phyloP scores from a whole-genome alignment of 2,888 invertebrate species.

The Troides oblongomaculatus region DNA sequence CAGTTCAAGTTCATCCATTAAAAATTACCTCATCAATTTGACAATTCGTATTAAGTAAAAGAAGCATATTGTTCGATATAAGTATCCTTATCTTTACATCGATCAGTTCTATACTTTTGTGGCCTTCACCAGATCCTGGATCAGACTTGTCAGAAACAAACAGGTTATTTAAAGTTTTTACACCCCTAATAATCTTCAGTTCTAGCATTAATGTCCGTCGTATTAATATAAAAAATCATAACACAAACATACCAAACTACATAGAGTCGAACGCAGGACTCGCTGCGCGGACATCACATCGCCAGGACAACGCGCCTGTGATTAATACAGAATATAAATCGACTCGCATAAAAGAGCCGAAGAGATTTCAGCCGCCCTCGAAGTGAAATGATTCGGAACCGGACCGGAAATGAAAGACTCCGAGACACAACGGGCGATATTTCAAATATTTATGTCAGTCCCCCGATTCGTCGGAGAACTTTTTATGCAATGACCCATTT shows the following conservation, averaged over 20 bases:
- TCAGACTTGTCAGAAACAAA: no score
- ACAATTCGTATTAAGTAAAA: no score
- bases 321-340: slow-evolving; percentile 12
- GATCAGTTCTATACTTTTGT: no score
- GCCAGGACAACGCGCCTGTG: not conserved
- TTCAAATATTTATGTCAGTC: slow-evolving; percentile 26
- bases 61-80: no score
- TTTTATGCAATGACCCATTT: slow-evolving; percentile 16
- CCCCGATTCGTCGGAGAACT: slow-evolving; percentile 5
- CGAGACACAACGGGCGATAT: slow-evolving; percentile 26
- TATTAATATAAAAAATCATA: no score
- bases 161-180: no score
- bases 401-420: slow-evolving; percentile 27
- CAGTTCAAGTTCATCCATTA: no score
- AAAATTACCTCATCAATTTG: no score
- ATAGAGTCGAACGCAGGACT: not conserved
- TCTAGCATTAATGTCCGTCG: no score
- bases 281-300: not conserved
- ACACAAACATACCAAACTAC: not conserved
- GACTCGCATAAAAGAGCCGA: slow-evolving; percentile 17
- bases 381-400: slow-evolving; percentile 20
- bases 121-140: no score
- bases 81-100: no score
- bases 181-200: no score
- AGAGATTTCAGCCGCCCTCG: slow-evolving; percentile 13